phyloP scores from a whole-genome alignment of 2,888 invertebrate species.

The Athalia cordata region DNA sequence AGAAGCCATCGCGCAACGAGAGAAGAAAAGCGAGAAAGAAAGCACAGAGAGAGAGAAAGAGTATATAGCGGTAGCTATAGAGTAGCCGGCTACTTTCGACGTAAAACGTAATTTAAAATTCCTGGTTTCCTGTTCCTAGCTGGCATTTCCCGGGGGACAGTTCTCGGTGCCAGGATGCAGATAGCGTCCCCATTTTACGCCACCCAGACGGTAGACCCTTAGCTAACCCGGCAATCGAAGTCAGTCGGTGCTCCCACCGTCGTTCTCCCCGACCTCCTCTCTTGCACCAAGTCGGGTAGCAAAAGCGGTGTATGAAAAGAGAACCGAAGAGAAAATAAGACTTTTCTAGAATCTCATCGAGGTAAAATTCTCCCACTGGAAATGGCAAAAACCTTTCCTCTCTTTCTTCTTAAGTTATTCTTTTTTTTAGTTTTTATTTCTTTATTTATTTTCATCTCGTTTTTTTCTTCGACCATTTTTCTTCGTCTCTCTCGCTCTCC shows the following conservation, averaged over 20 bases:
- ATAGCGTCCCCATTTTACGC: slow-evolving; percentile 43
- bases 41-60: not conserved
- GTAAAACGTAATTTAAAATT: slow-evolving; percentile 44
- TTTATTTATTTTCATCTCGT: too few relatives aligned
- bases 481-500: not conserved
- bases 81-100: slow-evolving; percentile 36
- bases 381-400: slow-evolving; percentile 26
- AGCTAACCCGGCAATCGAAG: slow-evolving; percentile 42
- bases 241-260: not conserved
- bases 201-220: slow-evolving; percentile 39
- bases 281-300: not conserved
- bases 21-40: too few relatives aligned
- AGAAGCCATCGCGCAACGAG: too few relatives aligned
- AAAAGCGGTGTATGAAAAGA: slow-evolving; percentile 26
- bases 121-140: slow-evolving; percentile 43
- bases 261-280: not conserved
- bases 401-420: not conserved
- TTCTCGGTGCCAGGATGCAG: slow-evolving; percentile 43
- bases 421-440: not conserved
- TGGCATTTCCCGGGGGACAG: slow-evolving; percentile 43
- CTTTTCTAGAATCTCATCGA: slow-evolving; percentile 15
- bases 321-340: slow-evolving; percentile 27
- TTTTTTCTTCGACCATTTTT: too few relatives aligned
- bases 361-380: slow-evolving; percentile 37
- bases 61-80: not conserved